Evolutionary conservation across 2,888 invertebrate species (phyloP), one percentile per base, ranked within the genome.

Genomic region (Drosophila phalerata): DNA sequence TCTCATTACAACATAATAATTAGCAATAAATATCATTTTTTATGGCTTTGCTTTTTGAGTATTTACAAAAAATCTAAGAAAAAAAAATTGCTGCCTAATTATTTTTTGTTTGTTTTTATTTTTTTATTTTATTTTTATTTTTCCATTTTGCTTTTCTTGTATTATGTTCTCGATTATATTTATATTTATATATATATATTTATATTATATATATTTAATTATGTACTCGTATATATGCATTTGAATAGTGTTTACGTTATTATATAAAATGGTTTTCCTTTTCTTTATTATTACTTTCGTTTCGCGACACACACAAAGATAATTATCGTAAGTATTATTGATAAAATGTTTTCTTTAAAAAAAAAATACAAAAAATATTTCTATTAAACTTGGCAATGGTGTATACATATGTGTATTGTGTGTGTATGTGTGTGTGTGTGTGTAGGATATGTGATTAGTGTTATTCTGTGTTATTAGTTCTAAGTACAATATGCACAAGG

Each of bases 51-150:
- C 52, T 69, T 85, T 84, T 88, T 78, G 89, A 84, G 85, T 89
- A 88, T 84, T 84, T 84, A 86, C 89, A 88, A 84, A 88, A 79
- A 84, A 71, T 80, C 65, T 69, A 88, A 78, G 87, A 85, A 86
- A 88, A 88, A 88, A 87, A 86, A 82, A 51, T 71, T 73, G 67
- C 32, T 63, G 67, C 57, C 61, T 60, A 43, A 17, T 17, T 38
- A 11, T 47, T 55, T 55, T 48, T 30, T 37, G 61, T 55, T 40
- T 22, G 28, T 49, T 57, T 67, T 30, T 17, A 17, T 45, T 53
- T 30, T 57, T 34, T 17, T 34, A 13, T 40, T 57, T 57, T 34
- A 17, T 37, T 40, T 57, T 57, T 34, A 17, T 37, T 57, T 60
- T 69, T 13, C n/a, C 37, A 37, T 37, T n/a, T 42, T 52, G 32